Conservation (phyloP, 2,113 vertebrate species). For the Prunella himalayana region DNA sequence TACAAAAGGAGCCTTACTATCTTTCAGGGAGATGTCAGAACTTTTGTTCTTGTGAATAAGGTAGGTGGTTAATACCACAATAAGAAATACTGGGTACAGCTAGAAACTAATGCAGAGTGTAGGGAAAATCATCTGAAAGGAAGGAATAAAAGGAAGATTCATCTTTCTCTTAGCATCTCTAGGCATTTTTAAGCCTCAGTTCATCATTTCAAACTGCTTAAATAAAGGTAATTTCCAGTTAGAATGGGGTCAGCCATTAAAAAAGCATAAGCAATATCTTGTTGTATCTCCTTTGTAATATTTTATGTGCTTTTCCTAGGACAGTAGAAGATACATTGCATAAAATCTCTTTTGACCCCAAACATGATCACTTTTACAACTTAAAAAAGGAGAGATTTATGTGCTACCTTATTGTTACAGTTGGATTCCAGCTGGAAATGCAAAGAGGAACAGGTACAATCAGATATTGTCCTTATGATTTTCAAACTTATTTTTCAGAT, state of each 20-base stretch:
- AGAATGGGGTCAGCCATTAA: background rate
- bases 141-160: background rate
- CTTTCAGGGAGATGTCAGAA: background rate
- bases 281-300: background rate
- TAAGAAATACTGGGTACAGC: background rate
- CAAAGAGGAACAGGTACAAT: background rate
- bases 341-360: background rate
- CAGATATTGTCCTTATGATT: background rate
- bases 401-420: background rate
- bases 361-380: background rate
- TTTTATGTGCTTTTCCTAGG: background rate
- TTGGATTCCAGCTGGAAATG: background rate
- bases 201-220: background rate
- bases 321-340: background rate
- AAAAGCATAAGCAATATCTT: background rate
- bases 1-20: background rate
- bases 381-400: background rate
- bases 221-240: background rate
- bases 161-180: background rate
- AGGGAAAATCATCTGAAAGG: background rate
- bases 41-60: conserved; percentile 12
- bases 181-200: background rate
- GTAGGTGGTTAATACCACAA: background rate
- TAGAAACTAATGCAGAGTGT: background rate
- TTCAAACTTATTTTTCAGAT: background rate